Evolutionary conservation across 2,888 invertebrate species (phyloP), one percentile per base, ranked within the genome.

Genomic region (Drosophila kuntzei): DNA sequence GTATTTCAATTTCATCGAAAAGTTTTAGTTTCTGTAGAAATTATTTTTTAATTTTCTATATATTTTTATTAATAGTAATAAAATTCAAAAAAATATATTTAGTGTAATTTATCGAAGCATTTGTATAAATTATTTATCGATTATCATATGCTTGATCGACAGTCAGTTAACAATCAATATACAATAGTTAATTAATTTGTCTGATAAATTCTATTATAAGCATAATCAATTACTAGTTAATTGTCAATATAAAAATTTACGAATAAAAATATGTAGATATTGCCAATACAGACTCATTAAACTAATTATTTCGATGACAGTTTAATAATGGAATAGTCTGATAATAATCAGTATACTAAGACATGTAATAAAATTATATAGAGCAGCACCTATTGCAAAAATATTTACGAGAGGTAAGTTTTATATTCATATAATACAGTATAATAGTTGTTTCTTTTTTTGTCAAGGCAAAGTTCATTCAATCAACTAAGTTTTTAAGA

Each of bases 171-270:
- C 22, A 39, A 14, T 27, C 18, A 37, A 22, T 11, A 25, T 8
- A 29, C 22, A 32, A 20, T 29, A 49, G 20, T 32, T 34, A 59
- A 60, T 60, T 44, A 44, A 11, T 44, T 43, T 5, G 25, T 18
- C 14, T 44, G 18, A 36, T 53, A 25, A 27, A 14, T 32, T 20
- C 44, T 37, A 53, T 29, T 44, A 44, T 18, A 27, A 44, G 18
- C 18, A 11, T 8, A 44, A 53, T 44, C 27, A 60, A 53, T 60
- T 36, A 43, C 14, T 14, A 32, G 16, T 27, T n/a, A 60, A 53
- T 53, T 53, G 44, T 12, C 22, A 51, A 16, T 11, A 6, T 6
- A 12, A 14, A 44, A 27, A 27, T 25, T 12, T 12, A 36, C 34
- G 22, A 39, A n/a, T 29, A 8, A 18, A n/a, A 18, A 4, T 54